Base-by-base conservation (phyloP, 2,113 vertebrate genomes). In the Pachycephala philippinensis region DNA sequence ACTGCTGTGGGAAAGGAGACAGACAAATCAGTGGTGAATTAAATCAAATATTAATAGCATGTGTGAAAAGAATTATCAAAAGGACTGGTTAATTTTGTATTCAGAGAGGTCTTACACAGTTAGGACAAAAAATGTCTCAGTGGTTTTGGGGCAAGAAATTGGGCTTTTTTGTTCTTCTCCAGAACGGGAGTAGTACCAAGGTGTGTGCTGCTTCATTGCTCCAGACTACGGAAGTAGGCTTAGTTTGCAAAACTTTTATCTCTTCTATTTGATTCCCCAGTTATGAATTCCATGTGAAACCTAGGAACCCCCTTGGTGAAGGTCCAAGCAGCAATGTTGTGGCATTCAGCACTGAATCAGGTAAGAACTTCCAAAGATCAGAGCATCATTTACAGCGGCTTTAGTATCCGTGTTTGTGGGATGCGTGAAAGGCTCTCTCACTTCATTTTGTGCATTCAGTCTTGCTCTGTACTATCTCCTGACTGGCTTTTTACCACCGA, bases 261-360 rank as follows among this genome's bases (percentile, higher is more conserved):
- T 95, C 39, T 72, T 87, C 47, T 82, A 14, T 89, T 87, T 74
- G 91, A 89, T 96, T 87, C 97, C 88, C 39, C 96, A 99, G 99
- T 95, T 99, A 99, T 63, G 98, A 99, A 97, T 99, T 99, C 97
- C 98, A 97, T 5, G 99, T 99, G 87, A 99, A 98, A 87, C 98
- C 99, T 28, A 99, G 97, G 97, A 99, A 99, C 70, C 99, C 98
- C 65, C 98, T 99, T 35, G 99, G 99, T 78, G 97, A 98, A 79
- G 99, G 99, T 53, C 99, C 99, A 26, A 93, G 97, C 61, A 99
- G 98, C 87, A 98, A 98, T 4, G 97, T 98, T 13, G 99, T 99
- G 96, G 31, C 98, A 40, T 99, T 99, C 84, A 99, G 74, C 91
- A 99, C 99, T 28, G 99, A 99, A 97, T 99, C 99, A 97, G 99